A percentile compares a stretch with the other conserved stretches of the same genome.
Conservation (phyloP, 2,888 invertebrate genomes). For the Calliopum simillimum region DNA sequence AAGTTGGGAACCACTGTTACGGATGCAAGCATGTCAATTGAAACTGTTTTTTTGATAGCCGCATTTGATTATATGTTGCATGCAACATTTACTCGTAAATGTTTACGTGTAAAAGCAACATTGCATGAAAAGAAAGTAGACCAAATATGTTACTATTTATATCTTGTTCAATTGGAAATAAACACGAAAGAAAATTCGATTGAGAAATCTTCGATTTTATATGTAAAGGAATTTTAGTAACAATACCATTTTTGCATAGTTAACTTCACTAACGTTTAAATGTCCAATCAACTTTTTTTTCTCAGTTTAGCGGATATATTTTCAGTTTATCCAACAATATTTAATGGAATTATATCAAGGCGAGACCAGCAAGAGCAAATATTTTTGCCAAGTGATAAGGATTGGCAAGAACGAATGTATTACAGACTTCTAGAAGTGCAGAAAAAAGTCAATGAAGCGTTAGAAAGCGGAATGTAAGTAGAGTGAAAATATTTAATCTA, state of each 20-base stretch:
- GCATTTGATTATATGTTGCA: too few relatives aligned
- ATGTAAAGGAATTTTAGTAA: constrained; percentile 2
- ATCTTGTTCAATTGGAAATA: constrained; percentile 59
- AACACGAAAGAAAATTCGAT: constrained; percentile 56
- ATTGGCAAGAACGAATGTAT: constrained; percentile 72
- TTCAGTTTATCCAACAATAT: constrained; percentile 74
- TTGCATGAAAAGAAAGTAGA: constrained; percentile 45
- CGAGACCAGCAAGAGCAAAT: constrained; percentile 65
- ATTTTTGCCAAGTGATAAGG: constrained; percentile 70
- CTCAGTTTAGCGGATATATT: constrained; percentile 71
- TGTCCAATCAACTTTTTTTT: constrained; percentile 64
- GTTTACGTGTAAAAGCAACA: neutral
- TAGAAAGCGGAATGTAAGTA: constrained; percentile 58
- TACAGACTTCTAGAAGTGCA: constrained; percentile 71
- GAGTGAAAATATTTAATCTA: neutral
- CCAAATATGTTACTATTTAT: constrained; percentile 31
- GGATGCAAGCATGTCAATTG: too few relatives aligned
- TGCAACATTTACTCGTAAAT: too few relatives aligned
- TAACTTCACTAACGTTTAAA: constrained; percentile 34
- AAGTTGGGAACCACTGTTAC: too few relatives aligned
- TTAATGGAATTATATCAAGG: constrained; percentile 72
- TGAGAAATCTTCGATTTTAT: constrained; percentile 29
- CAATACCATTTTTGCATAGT: neutral
- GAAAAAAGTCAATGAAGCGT: constrained; percentile 66
- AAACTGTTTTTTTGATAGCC: too few relatives aligned